phyloP scores from a whole-genome alignment of 2,113 vertebrate genomes.

The Malurus elegans region DNA sequence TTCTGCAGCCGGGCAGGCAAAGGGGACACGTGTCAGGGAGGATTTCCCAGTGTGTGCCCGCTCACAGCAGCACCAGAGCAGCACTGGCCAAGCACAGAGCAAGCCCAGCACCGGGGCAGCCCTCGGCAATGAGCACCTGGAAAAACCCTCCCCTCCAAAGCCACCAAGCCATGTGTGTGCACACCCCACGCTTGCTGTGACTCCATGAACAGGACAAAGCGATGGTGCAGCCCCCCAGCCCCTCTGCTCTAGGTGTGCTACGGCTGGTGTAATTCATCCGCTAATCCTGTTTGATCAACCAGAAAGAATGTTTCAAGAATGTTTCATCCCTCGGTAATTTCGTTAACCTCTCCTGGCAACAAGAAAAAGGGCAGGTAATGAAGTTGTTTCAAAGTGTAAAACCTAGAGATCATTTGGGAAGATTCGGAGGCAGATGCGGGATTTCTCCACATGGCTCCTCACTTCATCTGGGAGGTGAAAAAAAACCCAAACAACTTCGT shows the following conservation, averaged over 20 bases:
- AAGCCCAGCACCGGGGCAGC: fast-evolving
- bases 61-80: neutral
- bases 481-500: slow-evolving; percentile 6
- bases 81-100: neutral
- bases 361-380: slow-evolving; percentile 23
- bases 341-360: slow-evolving; percentile 28
- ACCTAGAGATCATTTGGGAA: slow-evolving; percentile 30
- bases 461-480: slow-evolving; percentile 52
- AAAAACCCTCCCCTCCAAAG: neutral
- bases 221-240: neutral
- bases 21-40: fast-evolving
- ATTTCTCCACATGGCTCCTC: slow-evolving; percentile 42
- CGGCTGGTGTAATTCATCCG: neutral
- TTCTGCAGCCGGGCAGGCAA: neutral
- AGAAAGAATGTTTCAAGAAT: slow-evolving; percentile 52
- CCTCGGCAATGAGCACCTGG: neutral
- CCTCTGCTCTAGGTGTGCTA: neutral
- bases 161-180: fast-evolving
- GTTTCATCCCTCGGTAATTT: slow-evolving; percentile 32
- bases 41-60: neutral
- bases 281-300: slow-evolving; percentile 42
- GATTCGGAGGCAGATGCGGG: neutral
- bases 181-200: fast-evolving
- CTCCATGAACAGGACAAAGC: neutral
- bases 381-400: slow-evolving; percentile 45